These are phyloP conservation scores for Tachuris rubrigastra DNA, from an alignment of 2,113 vertebrate species.

Conservation along the genomic window DNA sequence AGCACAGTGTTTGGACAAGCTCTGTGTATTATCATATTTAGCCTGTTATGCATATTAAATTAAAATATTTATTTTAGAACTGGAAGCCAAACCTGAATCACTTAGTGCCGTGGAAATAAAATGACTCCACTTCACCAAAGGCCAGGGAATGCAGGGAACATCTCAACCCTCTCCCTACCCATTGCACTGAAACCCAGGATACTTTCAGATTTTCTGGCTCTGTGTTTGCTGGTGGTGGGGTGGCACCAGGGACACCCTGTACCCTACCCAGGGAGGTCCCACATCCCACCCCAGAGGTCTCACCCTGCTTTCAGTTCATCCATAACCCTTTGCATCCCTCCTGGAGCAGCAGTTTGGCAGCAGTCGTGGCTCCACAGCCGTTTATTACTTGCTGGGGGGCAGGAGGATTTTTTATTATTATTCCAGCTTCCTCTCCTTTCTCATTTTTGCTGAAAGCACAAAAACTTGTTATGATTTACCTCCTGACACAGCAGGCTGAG, in stretches of 20 bases:
- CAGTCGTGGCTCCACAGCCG: accelerated
- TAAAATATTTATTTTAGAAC: background rate
- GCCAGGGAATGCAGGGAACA: accelerated
- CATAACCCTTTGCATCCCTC: background rate
- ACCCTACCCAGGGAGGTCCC: too few relatives aligned
- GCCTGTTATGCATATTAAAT: background rate
- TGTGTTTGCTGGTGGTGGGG: background rate
- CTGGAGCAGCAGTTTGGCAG: background rate
- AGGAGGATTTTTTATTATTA: background rate
- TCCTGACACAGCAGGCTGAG: background rate
- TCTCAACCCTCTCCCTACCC: accelerated
- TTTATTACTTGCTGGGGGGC: background rate
- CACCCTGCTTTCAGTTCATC: background rate
- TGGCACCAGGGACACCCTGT: background rate
- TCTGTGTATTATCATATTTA: background rate
- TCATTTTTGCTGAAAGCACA: slow-evolving; percentile 45
- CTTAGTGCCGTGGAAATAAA: background rate
- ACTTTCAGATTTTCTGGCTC: accelerated
- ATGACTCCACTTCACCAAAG: accelerated
- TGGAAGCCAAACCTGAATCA: background rate
- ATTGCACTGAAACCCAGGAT: accelerated
- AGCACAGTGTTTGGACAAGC: accelerated
- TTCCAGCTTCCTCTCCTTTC: background rate
- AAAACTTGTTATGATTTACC: slow-evolving; percentile 5
- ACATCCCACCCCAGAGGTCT: background rate